Evolutionary conservation across 2,797 vertebrate species (phyloP).

Genomic region (Cryptoprocta ferox): DNA sequence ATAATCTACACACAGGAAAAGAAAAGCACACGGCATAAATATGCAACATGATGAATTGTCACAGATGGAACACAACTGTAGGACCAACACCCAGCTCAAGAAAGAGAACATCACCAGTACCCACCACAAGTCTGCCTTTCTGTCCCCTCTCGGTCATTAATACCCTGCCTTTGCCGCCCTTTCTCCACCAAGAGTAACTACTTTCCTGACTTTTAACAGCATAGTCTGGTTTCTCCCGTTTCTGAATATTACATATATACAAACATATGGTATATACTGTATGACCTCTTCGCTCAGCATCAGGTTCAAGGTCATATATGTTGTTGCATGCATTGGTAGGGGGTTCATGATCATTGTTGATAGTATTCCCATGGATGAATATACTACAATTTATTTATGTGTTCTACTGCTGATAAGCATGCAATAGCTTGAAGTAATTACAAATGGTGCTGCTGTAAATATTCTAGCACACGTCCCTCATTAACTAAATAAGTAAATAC

Average conservation of each 20-base stretch:
- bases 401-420: background rate
- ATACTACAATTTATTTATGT: background rate
- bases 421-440: background rate
- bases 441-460: background rate
- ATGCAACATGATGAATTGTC: background rate
- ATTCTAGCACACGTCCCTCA: background rate
- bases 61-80: background rate
- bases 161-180: fast-evolving
- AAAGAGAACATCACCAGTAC: background rate
- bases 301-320: background rate
- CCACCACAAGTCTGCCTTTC: background rate
- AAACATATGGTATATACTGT: fast-evolving
- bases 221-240: background rate
- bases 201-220: background rate
- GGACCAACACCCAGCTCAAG: background rate
- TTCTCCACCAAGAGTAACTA: background rate
- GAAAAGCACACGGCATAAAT: background rate
- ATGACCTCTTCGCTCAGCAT: background rate
- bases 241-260: background rate
- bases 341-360: background rate
- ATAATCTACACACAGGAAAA: background rate
- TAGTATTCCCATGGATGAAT: background rate
- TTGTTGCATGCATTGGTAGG: background rate
- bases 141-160: background rate
- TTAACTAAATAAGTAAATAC: background rate